phyloP scores from a whole-genome alignment of 2,113 vertebrate genomes.

The Platichthys flesus region DNA sequence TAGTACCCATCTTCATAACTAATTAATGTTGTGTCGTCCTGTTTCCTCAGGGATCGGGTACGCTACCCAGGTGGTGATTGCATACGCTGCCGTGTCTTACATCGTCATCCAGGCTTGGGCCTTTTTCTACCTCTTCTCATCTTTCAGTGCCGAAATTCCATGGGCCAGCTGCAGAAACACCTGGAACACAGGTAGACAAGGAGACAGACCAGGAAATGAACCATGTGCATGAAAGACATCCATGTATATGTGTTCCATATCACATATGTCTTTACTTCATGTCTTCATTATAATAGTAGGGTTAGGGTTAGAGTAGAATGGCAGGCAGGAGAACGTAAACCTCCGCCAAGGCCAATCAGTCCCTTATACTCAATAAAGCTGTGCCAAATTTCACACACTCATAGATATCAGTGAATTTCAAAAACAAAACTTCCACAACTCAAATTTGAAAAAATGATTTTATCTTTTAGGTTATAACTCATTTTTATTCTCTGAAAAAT shows the following conservation, averaged over 20 bases:
- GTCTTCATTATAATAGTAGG: no score
- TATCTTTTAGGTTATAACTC: no score
- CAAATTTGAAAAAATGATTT: no score
- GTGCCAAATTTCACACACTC: no score
- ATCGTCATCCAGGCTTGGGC: conserved; percentile 81
- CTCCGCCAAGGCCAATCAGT: no score
- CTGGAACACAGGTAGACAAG: conserved; percentile 89
- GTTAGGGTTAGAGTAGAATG: no score
- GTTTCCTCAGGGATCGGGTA: conserved; percentile 74
- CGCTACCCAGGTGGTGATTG: conserved; percentile 76
- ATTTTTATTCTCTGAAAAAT: no score
- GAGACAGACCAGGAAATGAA: neutral
- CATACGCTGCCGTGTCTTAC: conserved; percentile 76
- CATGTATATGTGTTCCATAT: neutral
- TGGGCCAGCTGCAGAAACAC: conserved; percentile 88
- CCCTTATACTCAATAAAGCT: neutral
- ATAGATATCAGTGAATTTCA: no score
- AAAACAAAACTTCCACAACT: no score
- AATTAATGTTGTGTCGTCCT: conserved; percentile 9
- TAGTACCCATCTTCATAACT: no score
- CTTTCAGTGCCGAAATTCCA: conserved; percentile 86
- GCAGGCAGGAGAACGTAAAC: neutral
- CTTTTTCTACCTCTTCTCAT: conserved; percentile 92
- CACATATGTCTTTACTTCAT: no score
- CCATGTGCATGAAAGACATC: neutral